Evolutionary conservation across 2,797 vertebrate species (phyloP).

Genomic region (Acanthornis magna): DNA sequence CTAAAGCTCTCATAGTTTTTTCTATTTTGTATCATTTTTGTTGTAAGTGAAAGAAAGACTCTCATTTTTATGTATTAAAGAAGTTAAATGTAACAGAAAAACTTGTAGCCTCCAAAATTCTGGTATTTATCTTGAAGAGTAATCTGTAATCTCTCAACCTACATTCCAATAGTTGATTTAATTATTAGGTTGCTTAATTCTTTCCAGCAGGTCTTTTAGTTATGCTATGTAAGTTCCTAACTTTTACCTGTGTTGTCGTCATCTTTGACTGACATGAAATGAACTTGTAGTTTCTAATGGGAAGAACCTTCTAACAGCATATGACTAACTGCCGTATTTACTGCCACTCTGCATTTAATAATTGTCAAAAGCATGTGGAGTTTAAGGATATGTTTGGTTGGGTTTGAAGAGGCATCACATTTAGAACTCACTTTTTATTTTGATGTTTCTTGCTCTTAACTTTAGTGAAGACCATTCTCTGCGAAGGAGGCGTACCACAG

Average conservation of each 20-base stretch:
- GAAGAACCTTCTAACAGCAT: not conserved
- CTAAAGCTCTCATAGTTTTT: rapidly evolving
- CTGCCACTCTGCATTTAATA: not conserved
- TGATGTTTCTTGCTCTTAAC: not conserved
- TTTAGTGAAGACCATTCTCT: slow-evolving; percentile 82
- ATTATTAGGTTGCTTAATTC: not conserved
- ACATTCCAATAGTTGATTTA: not conserved
- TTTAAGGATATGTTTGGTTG: not conserved
- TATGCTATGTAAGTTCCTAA: not conserved
- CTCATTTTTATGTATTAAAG: not conserved
- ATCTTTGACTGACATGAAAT: not conserved
- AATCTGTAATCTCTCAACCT: not conserved
- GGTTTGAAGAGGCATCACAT: not conserved
- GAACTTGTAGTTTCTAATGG: not conserved
- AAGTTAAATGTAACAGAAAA: not conserved
- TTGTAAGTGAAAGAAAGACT: not conserved
- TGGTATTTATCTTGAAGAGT: not conserved
- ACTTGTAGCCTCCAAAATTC: not conserved
- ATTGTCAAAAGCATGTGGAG: not conserved
- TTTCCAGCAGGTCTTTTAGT: not conserved
- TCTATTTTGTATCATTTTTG: not conserved
- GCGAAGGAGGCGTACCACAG: slow-evolving; percentile 94
- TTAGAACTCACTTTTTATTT: not conserved
- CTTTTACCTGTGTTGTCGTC: not conserved
- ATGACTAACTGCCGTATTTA: not conserved